A percentile compares a stretch with the other conserved stretches of the same genome.
phyloP scores from a whole-genome alignment of 2,797 vertebrate genomes.

The Psittacula derbiana region DNA sequence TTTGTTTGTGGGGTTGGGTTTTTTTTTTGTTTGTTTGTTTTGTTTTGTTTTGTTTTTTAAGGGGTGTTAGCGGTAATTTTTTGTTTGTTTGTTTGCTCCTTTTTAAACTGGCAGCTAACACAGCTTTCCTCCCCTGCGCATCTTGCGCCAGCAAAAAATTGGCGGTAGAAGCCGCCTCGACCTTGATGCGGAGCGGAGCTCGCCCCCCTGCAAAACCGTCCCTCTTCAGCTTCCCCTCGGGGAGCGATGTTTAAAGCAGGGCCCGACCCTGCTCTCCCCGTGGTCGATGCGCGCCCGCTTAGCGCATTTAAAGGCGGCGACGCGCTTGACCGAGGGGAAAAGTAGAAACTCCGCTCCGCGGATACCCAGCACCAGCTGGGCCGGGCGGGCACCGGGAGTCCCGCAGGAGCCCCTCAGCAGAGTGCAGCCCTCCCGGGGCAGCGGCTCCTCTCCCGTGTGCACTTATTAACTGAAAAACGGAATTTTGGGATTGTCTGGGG shows the following conservation, averaged over 20 bases:
- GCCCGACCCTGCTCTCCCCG: background rate
- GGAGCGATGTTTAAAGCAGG: background rate
- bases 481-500: background rate
- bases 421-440: too few relatives aligned
- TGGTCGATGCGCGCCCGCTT: background rate
- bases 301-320: background rate
- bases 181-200: background rate
- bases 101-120: background rate
- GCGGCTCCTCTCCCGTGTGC: background rate
- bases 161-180: background rate
- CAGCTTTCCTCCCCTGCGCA: background rate
- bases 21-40: background rate
- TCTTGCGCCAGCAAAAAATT: background rate
- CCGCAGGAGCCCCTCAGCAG: background rate
- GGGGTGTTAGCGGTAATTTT: background rate
- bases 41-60: background rate
- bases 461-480: background rate
- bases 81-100: background rate
- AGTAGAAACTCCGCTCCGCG: background rate
- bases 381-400: fast-evolving
- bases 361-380: background rate
- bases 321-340: background rate
- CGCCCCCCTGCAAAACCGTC: background rate
- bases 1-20: background rate
- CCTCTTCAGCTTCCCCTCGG: background rate